phyloP scores from a whole-genome alignment of 2,797 vertebrate genomes.

The Bufotes viridis region DNA sequence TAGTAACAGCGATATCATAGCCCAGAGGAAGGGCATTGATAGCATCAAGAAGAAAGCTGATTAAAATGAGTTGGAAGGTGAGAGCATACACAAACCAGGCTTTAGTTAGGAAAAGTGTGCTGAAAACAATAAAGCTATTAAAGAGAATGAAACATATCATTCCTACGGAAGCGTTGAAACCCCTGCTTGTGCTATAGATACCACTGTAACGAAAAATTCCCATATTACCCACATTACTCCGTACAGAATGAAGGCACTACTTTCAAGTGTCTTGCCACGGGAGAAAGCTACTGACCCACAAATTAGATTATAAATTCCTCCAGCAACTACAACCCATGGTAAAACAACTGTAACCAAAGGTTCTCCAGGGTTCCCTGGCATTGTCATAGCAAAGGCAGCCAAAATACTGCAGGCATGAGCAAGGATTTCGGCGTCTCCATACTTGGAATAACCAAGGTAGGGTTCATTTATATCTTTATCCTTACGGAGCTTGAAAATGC shows the following conservation, averaged over 20 bases:
- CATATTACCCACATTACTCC: slow-evolving; percentile 86
- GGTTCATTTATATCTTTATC: slow-evolving; percentile 76
- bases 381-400: slow-evolving; percentile 82
- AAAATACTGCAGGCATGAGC: slow-evolving; percentile 81
- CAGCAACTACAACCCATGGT: slow-evolving; percentile 84
- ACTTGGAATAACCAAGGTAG: slow-evolving; percentile 85
- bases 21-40: slow-evolving; percentile 75
- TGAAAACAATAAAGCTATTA: slow-evolving; percentile 79
- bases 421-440: slow-evolving; percentile 82
- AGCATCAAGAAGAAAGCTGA: slow-evolving; percentile 86
- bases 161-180: slow-evolving; percentile 80
- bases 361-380: slow-evolving; percentile 67
- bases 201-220: slow-evolving; percentile 80
- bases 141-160: slow-evolving; percentile 84
- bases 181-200: slow-evolving; percentile 75
- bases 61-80: slow-evolving; percentile 81
- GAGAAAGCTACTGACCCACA: slow-evolving; percentile 83
- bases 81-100: slow-evolving; percentile 83
- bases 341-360: slow-evolving; percentile 77
- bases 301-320: slow-evolving; percentile 81
- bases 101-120: slow-evolving; percentile 78
- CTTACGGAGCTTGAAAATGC: slow-evolving; percentile 72
- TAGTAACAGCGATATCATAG: slow-evolving; percentile 81
- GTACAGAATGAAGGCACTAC: slow-evolving; percentile 84
- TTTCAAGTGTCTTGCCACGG: slow-evolving; percentile 89